Percentiles rank a stretch among this genome's conserved stretches.
Evolutionary conservation across 2,797 vertebrate species (phyloP).

Genomic region (Hozukius guyotensis): DNA sequence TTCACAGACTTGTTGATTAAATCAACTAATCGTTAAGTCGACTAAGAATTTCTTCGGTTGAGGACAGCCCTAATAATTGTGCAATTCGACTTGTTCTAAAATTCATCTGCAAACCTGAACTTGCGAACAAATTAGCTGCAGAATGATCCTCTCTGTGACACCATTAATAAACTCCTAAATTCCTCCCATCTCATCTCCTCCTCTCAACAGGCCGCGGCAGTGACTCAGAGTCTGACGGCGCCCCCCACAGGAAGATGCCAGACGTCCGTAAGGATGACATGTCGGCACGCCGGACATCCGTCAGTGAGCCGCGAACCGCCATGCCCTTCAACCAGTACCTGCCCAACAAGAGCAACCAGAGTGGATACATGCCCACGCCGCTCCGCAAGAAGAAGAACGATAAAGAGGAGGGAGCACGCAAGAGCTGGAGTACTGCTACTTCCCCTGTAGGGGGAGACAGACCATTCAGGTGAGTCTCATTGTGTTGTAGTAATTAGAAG

Average conservation of each 20-base stretch:
- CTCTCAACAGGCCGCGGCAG: slow-evolving; percentile 89
- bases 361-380: slow-evolving; percentile 88
- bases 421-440: slow-evolving; percentile 94
- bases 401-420: slow-evolving; percentile 87
- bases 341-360: slow-evolving; percentile 96
- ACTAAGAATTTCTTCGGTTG: too few species aligned
- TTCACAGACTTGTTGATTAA: too few species aligned
- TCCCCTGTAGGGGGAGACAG: slow-evolving; percentile 91
- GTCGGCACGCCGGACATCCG: slow-evolving; percentile 91
- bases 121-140: neutral
- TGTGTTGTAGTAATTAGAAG: neutral
- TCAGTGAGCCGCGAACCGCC: slow-evolving; percentile 89
- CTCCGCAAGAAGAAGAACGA: slow-evolving; percentile 89
- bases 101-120: too few species aligned
- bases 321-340: slow-evolving; percentile 99
- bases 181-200: neutral
- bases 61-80: too few species aligned
- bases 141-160: neutral
- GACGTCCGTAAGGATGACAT: slow-evolving; percentile 97
- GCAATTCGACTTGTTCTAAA: too few species aligned
- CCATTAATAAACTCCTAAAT: neutral
- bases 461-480: slow-evolving; percentile 89
- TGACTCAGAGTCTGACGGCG: slow-evolving; percentile 93
- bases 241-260: slow-evolving; percentile 91
- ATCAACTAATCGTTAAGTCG: too few species aligned